Evolutionary conservation across 2,888 invertebrate species (phyloP).

Genomic region (Micoletzkya japonica): DNA sequence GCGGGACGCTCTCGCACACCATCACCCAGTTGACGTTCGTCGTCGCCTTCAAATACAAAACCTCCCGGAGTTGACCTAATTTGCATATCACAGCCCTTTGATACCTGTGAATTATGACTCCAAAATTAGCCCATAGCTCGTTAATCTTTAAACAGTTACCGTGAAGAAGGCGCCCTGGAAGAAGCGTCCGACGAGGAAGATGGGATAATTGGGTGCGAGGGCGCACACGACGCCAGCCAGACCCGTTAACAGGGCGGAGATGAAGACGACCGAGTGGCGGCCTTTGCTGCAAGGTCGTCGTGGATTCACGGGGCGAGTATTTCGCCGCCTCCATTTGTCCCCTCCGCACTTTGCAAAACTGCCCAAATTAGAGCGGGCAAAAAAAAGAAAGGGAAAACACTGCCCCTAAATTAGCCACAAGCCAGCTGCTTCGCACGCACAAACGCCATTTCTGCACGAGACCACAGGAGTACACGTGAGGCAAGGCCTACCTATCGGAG

Average conservation of each 20-base stretch:
- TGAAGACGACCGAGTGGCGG: slow-evolving; percentile 17
- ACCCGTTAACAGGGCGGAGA: slow-evolving; percentile 11
- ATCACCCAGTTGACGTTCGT: slow-evolving; percentile 29
- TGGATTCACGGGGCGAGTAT: background rate
- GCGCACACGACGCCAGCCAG: background rate
- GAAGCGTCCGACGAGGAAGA: slow-evolving; percentile 25
- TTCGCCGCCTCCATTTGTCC: no score
- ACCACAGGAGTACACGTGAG: background rate
- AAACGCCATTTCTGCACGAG: slow-evolving; percentile 6
- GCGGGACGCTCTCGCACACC: slow-evolving; percentile 27
- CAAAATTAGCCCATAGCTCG: no score
- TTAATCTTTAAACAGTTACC: background rate
- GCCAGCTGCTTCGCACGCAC: no score
- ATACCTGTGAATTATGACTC: no score
- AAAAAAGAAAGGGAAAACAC: no score
- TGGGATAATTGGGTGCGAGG: slow-evolving; percentile 18
- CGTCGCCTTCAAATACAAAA: slow-evolving; percentile 4
- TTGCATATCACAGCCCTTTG: no score
- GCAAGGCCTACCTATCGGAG: slow-evolving; percentile 5
- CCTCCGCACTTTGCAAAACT: no score
- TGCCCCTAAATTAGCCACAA: no score
- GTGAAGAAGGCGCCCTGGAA: slow-evolving; percentile 26
- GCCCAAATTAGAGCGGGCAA: no score
- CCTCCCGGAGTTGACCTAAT: no score
- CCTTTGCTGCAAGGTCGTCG: background rate